Conservation (phyloP, 2,797 vertebrate species). For the Harpagifer antarcticus region DNA sequence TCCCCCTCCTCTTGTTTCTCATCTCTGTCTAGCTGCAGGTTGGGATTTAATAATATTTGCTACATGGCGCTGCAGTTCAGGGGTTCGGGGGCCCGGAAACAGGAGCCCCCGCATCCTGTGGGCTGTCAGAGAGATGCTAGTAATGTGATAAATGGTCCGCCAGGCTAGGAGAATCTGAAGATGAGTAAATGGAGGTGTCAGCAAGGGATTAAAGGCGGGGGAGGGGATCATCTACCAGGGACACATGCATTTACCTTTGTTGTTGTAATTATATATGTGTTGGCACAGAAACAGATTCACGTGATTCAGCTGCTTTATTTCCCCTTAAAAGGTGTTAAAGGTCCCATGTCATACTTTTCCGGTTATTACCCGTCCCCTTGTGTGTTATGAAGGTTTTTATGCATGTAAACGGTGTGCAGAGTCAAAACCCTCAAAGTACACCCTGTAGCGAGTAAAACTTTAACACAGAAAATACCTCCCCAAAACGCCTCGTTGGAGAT, state of each 20-base stretch:
- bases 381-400: no score
- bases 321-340: neutral
- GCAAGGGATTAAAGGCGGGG: slow-evolving; percentile 26
- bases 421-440: no score
- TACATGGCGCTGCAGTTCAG: slow-evolving; percentile 20
- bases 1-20: slow-evolving; percentile 29
- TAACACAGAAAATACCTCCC: no score
- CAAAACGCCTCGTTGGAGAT: no score
- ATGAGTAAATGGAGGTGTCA: slow-evolving; percentile 46
- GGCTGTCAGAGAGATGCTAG: slow-evolving; percentile 55
- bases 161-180: slow-evolving; percentile 5
- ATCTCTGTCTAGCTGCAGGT: slow-evolving; percentile 42
- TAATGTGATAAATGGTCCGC: slow-evolving; percentile 53
- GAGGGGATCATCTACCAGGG: slow-evolving; percentile 11
- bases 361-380: no score
- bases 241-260: neutral
- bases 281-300: neutral
- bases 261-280: slow-evolving; percentile 7
- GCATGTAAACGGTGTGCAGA: no score
- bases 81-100: slow-evolving; percentile 34
- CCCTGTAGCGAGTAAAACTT: no score
- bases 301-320: neutral
- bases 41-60: slow-evolving; percentile 68
- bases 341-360: no score
- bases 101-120: slow-evolving; percentile 34